Evolutionary conservation across 2,888 invertebrate species (phyloP).

Genomic region (Catonia carolina): DNA sequence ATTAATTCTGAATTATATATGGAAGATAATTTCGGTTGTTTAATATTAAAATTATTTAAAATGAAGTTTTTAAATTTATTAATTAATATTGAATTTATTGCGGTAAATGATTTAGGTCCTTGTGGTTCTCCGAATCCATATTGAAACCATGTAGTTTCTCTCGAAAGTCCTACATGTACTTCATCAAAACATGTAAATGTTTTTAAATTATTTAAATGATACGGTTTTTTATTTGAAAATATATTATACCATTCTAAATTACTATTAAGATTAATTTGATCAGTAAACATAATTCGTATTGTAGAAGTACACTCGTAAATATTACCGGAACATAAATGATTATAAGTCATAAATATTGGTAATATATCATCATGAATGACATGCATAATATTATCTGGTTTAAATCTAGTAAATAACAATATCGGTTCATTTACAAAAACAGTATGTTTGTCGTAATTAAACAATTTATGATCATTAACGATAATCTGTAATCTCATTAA

Average conservation of each 20-base stretch:
- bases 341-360: slow-evolving; percentile 42
- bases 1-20: too few species aligned
- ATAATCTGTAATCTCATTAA: slow-evolving; percentile 38
- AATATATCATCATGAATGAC: slow-evolving; percentile 48
- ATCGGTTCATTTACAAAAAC: slow-evolving; percentile 19
- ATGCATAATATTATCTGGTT: slow-evolving; percentile 50
- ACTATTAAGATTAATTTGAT: slow-evolving; percentile 35
- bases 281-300: slow-evolving; percentile 39
- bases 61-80: slow-evolving; percentile 35
- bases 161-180: slow-evolving; percentile 41
- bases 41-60: slow-evolving; percentile 27
- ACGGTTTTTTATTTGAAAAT: slow-evolving; percentile 37
- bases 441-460: slow-evolving; percentile 7
- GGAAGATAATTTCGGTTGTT: not conserved
- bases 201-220: slow-evolving; percentile 33
- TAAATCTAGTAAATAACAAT: slow-evolving; percentile 43
- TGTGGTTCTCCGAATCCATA: slow-evolving; percentile 46
- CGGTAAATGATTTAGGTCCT: slow-evolving; percentile 38
- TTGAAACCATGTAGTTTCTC: slow-evolving; percentile 44
- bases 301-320: slow-evolving; percentile 29
- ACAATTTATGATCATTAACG: slow-evolving; percentile 6
- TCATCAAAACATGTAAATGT: slow-evolving; percentile 41
- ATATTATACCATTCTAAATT: slow-evolving; percentile 39
- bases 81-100: slow-evolving; percentile 33
- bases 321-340: slow-evolving; percentile 35